Base-by-base conservation (phyloP, 2,888 invertebrate species). In the Leptopilina myrica region DNA sequence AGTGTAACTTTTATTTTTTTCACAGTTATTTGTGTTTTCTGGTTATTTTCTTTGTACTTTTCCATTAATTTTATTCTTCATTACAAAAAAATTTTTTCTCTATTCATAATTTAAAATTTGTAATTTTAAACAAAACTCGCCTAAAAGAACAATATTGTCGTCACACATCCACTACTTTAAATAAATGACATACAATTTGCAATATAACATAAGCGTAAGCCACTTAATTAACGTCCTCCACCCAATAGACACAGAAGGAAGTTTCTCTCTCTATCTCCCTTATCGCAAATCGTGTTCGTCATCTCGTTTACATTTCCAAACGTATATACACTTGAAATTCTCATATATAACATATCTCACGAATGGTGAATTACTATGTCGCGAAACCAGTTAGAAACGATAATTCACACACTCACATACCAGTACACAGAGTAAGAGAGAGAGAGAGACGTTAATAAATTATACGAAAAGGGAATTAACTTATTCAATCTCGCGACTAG, bases 401-500 rank as follows among this genome's bases (percentile, higher is more conserved):
- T 81, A 84, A 83, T 81, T 84, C 80, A 81, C 62, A 78, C 81
- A 5, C 43, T 8, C 43, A 43, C 43, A 43, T 33, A 33, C 33
- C 5, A 33, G 5, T 33, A 33, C 33, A 33, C 33, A 33, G 33
- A 4, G 33, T 3, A 33, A 33, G 33, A 33, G 33, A 33, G 33
- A 33, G 33, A 33, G 33, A 33, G 33, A 33, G 33, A 33, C 43
- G 43, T 43, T 82, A 83, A 83, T 82, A 84, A 83, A 84, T 83
- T 84, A 49, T 84, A 49, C 80, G 79, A 81, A 79, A 81, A 81
- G 76, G 81, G 80, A 84, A 84, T 84, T 82, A 83, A 84, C 83
- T 84, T 83, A 83, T 84, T 84, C 82, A 84, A 84, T 84, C 80
- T 84, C 82, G 20, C 82, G 20, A 77, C 69, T 78, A 80, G 81